Evolutionary conservation across 2,888 invertebrate species (phyloP), one percentile per base, ranked within the genome.

Genomic region (Malthinus seriepunctatus): DNA sequence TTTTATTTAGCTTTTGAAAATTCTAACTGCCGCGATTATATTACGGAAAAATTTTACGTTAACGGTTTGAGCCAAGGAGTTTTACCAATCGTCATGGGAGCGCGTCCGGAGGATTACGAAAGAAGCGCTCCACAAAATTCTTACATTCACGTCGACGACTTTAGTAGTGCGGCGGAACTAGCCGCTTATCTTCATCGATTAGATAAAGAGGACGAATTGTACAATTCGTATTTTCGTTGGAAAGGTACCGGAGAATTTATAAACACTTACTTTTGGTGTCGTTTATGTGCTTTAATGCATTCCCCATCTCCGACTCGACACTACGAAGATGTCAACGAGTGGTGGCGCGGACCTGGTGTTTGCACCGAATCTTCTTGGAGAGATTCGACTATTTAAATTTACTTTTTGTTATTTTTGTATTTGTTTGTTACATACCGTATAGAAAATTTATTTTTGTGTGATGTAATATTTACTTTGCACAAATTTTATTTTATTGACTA

Each of bases 1-100:
- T 97, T 97, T 81, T 97, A 97, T 77, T 84, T 97, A 68, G 93
- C 97, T 0, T 97, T 97, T 75, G 97, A 97, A 78, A 97, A 97
- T 78, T 96, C 96, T 32, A 97, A 97, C 74, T 97, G 97, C 78
- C 86, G 88, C 56, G 96, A 97, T 79, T 97, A 97, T 75, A 91
- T 97, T 67, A 96, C 97, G 0, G 97, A 97, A 77, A 97, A 97
- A 77, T 95, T 97, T 80, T 97, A 94, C 79, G 93, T 96, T 51
- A 97, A 97, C 75, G 96, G 95, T 56, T 81, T 97, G 56, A 87
- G 89, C 56, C 88, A 90, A 69, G 90, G 93, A 77, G 89, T 95
- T 42, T 78, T 97, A 65, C 97, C 97, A 0, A 93, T 97, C 65
- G 97, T 95, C 57, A 96, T 97, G 96, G 97, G 97, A 1, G 97